phyloP scores from a whole-genome alignment of 1,140 invertebrate species.

The Phenacoccus solenopsis region DNA sequence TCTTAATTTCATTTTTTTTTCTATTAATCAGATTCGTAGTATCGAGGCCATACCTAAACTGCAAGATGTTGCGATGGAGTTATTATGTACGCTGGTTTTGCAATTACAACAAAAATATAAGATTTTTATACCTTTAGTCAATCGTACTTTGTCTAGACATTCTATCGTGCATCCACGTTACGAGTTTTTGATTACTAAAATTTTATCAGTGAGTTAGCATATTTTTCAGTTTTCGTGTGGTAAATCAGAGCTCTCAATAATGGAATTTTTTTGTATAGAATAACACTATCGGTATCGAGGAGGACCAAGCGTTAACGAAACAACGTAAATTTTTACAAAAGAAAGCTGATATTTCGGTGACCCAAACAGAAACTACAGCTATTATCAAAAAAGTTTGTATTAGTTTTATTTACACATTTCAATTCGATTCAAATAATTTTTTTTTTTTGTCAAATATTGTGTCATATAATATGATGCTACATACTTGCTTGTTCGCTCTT shows the following conservation, averaged over 20 bases:
- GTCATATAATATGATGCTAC: no score
- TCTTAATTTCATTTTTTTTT: neutral
- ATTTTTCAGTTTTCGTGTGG: no score
- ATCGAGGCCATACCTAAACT: slow-evolving; percentile 71
- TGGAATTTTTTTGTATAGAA: slow-evolving; percentile 31
- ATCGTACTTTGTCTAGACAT: slow-evolving; percentile 69
- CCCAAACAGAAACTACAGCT: slow-evolving; percentile 49
- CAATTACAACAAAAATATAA: slow-evolving; percentile 82
- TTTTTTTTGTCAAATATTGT: no score
- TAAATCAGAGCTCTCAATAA: neutral
- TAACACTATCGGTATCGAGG: slow-evolving; percentile 48
- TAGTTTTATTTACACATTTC: no score
- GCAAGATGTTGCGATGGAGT: slow-evolving; percentile 73
- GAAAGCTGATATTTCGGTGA: slow-evolving; percentile 44
- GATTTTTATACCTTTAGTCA: slow-evolving; percentile 84
- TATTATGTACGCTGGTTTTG: slow-evolving; percentile 70
- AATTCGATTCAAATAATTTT: no score
- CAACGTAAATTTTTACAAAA: slow-evolving; percentile 42
- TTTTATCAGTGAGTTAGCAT: slow-evolving; percentile 41
- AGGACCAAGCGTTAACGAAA: slow-evolving; percentile 43
- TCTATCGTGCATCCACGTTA: slow-evolving; percentile 69
- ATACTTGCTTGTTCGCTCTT: no score
- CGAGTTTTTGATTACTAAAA: slow-evolving; percentile 55
- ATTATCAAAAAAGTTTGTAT: slow-evolving; percentile 49
- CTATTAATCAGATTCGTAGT: slow-evolving; percentile 44